Base-by-base conservation (phyloP, 2,888 invertebrate species). In the Campoplex capitator region DNA sequence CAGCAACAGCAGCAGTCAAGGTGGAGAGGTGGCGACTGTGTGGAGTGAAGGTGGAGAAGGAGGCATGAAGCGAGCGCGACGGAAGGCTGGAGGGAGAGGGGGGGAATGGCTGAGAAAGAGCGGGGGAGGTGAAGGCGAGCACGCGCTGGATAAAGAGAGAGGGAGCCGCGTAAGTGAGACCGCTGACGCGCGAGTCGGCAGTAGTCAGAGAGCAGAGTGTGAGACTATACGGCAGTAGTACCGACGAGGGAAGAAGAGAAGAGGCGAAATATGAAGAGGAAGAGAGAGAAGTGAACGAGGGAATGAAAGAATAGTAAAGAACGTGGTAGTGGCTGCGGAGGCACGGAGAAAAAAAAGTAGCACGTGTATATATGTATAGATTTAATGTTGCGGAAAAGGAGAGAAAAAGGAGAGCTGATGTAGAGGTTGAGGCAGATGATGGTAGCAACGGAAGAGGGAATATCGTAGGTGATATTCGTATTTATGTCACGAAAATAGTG, bases 131-230 rank as follows among this genome's bases (percentile, higher is more conserved):
- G 78, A 83, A 71, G 76, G 82, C 83, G 88, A 88, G 89, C 88
- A 88, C 87, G 89, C 88, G 89, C 88, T 88, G 83, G 90, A 88
- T 83, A 78, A 89, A 89, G 88, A 78, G 84, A 89, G 89, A 85
- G 73, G 68, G 88, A 83, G 88, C 82, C 84, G 88, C 83, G 88
- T 80, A 89, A 89, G 87, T 83, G 82, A 88, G 91, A 91, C 88
- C 88, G 89, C 88, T 84, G 88, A 88, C 87, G 89, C 88, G 89
- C 88, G 89, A 88, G 91, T 89, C 89, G 88, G 76, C 86, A 80
- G 86, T 81, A 88, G 84, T 90, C 82, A 84, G 87, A 90, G 90
- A 89, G 86, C 81, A 81, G 86, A 62, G 83, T 82, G 82, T 84
- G 83, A 84, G 87, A 79, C 58, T 80, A 48, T 84, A 82, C 76